These are phyloP conservation scores for Hypotaenidia okinawae DNA, from an alignment of 2,797 vertebrate species.

Conservation along the genomic window DNA sequence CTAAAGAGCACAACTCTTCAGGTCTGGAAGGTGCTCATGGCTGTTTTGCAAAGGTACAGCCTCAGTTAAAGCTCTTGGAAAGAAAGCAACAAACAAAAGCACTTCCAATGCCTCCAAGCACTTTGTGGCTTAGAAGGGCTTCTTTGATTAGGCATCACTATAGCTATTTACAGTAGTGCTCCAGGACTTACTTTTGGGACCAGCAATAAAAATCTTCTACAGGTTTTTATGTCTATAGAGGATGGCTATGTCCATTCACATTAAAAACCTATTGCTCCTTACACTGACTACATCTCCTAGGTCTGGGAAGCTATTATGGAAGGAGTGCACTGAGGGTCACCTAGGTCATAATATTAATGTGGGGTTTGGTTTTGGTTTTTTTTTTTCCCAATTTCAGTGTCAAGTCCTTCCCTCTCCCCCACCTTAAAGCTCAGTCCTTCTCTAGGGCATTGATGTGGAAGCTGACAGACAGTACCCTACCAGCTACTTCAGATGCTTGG, in stretches of 20 bases:
- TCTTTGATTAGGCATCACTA: neutral
- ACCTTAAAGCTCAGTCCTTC: neutral
- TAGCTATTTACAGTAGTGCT: neutral
- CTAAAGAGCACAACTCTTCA: neutral
- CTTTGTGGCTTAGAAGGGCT: neutral
- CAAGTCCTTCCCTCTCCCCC: neutral
- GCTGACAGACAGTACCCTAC: neutral
- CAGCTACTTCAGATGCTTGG: neutral
- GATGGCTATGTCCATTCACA: neutral
- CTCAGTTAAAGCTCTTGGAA: neutral
- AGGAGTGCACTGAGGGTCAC: neutral
- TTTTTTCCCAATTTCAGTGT: neutral
- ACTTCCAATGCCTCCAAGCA: neutral
- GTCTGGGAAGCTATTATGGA: neutral
- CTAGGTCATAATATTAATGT: neutral
- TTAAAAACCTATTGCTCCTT: neutral
- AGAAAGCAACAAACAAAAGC: neutral
- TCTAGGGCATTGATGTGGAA: neutral
- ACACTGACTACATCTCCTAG: neutral
- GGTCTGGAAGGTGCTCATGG: neutral
- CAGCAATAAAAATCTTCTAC: neutral
- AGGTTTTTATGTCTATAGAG: neutral
- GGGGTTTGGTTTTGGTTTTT: no score
- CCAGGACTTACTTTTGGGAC: neutral
- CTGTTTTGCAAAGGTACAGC: neutral